Base-by-base conservation (phyloP, 2,797 vertebrate genomes). In the Notolabrus celidotus region DNA sequence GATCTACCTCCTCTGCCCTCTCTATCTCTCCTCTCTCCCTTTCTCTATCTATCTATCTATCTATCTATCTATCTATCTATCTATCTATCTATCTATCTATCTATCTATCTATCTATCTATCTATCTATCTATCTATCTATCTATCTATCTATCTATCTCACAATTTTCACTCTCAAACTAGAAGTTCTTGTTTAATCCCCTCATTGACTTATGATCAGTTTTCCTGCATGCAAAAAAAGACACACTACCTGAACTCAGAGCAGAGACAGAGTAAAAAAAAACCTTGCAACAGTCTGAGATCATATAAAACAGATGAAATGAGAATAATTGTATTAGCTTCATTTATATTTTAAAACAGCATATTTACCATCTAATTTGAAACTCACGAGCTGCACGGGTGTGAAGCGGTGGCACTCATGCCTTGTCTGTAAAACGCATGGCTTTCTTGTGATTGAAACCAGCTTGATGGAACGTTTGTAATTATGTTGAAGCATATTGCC, bases 31-130 rank as follows among this genome's bases (percentile, higher is more conserved):
- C 47, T 62, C 27, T 49, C 33, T 45, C 11, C 20, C 22, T 22
- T 43, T 4, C 54, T 69, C 65, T 39, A 46, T 73, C 56, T 34
- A 43, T 68, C 58, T 45, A 36, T 74, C 63, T 50, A 42, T 51
- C 47, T 43, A 34, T 60, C 67, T 53, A 38, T 69, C 49, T 69
- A 27, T 69, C 49, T 52, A 39, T 50, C 43, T 49, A 25, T 34
- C 16, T 25, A 33, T 58, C 56, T 33, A 39, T 58, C 65, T 57
- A 29, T 57, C 39, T 42, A 38, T 60, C 47, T 60, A 19, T 69
- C 55, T 69, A 29, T 61, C 49, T 25, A 22, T 66, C 39, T 46
- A 23, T 67, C 50, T 60, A 11, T 47, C 41, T 45, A n/a, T 53
- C 23, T 60, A 22, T 60, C 19, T 49, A n/a, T 49, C 23, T 57